These are phyloP conservation scores for Toxotes chatareus DNA, from an alignment of 2,113 vertebrate genomes.

Conservation along the genomic window DNA sequence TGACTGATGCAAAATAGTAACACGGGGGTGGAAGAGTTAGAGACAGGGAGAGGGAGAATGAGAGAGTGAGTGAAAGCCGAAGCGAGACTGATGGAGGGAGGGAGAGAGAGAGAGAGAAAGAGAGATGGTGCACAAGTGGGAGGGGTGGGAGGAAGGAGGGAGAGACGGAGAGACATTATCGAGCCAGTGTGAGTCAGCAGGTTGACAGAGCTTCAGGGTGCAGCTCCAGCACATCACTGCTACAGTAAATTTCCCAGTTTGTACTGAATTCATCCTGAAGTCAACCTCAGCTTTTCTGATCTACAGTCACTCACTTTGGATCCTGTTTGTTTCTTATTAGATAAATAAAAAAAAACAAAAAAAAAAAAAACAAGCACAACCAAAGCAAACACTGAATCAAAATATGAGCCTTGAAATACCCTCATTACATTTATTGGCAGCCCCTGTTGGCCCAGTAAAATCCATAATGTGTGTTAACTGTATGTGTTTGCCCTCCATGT, in stretches of 20 bases:
- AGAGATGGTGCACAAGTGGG: constrained; percentile 42
- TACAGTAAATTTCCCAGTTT: constrained; percentile 41
- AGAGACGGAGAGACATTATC: constrained; percentile 73
- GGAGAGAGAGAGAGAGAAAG: constrained; percentile 27
- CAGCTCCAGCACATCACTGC: constrained; percentile 62
- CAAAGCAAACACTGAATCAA: constrained; percentile 20
- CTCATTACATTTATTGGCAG: constrained; percentile 18
- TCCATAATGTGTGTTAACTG: not conserved
- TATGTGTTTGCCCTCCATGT: constrained; percentile 31
- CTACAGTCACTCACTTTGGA: not conserved
- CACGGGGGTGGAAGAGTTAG: constrained; percentile 59
- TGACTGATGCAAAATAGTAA: constrained; percentile 76
- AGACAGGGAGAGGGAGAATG: constrained; percentile 29
- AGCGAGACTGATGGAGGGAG: constrained; percentile 58
- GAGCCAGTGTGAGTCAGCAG: constrained; percentile 85
- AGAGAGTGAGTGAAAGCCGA: constrained; percentile 57
- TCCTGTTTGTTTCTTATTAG: not conserved
- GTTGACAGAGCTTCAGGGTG: constrained; percentile 76
- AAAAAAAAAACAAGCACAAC: too few relatives aligned
- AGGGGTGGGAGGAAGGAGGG: constrained; percentile 48
- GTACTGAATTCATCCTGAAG: constrained; percentile 10
- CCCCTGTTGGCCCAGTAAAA: constrained; percentile 4
- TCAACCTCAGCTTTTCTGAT: constrained; percentile 16
- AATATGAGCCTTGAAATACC: not conserved
- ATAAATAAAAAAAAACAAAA: not conserved